A percentile compares a stretch with the other conserved stretches of the same genome.
These are phyloP conservation scores for Monopis laevigella DNA, from an alignment of 2,888 invertebrate genomes.

Conservation along the genomic window DNA sequence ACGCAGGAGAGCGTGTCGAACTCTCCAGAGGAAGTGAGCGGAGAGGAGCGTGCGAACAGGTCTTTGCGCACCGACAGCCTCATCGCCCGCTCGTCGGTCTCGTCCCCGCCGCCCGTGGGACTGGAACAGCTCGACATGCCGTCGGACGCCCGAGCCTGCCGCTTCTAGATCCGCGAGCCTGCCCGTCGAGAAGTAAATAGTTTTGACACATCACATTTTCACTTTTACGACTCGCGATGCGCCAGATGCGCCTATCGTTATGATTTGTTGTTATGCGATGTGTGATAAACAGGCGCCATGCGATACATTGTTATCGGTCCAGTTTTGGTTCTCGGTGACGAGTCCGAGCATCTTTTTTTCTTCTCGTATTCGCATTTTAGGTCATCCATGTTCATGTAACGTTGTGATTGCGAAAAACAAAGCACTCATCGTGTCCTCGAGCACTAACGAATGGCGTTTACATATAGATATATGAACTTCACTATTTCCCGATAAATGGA, in stretches of 20 bases:
- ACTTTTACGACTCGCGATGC: constrained; percentile 56
- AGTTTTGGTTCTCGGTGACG: constrained; percentile 52
- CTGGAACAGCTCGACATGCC: constrained; percentile 61
- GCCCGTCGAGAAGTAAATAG: constrained; percentile 64
- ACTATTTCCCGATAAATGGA: constrained; percentile 40
- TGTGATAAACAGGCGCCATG: constrained; percentile 21
- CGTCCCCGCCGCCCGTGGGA: constrained; percentile 60
- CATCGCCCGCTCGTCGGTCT: constrained; percentile 35
- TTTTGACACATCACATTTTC: constrained; percentile 69
- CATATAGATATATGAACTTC: constrained; percentile 36
- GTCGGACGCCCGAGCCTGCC: constrained; percentile 47
- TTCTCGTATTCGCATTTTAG: constrained; percentile 67
- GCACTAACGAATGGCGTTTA: constrained; percentile 50
- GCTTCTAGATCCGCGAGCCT: constrained; percentile 64
- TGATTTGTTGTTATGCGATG: constrained; percentile 35
- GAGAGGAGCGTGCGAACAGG: constrained; percentile 49
- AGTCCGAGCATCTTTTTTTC: constrained; percentile 62
- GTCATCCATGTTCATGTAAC: constrained; percentile 70
- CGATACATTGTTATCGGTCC: constrained; percentile 49
- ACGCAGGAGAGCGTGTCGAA: constrained; percentile 44
- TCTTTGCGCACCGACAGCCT: constrained; percentile 62
- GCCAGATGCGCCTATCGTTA: constrained; percentile 47
- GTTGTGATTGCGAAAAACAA: constrained; percentile 68
- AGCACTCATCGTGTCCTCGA: constrained; percentile 62
- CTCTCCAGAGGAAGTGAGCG: constrained; percentile 33